These are phyloP conservation scores for Uloborus diversus DNA, from an alignment of 1,140 invertebrate species.

Conservation along the genomic window DNA sequence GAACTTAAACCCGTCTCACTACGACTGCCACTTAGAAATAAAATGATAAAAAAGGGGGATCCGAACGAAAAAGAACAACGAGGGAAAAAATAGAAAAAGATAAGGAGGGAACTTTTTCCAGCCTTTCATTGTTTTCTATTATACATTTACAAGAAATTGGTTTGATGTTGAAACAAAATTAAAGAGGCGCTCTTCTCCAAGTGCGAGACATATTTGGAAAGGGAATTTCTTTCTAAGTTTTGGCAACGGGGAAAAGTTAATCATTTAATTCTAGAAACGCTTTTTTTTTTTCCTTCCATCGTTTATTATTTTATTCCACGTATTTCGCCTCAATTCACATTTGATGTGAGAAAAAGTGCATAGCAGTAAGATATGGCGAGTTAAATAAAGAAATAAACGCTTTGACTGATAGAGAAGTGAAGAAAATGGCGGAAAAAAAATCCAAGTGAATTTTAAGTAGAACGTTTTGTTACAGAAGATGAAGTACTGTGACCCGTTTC, in stretches of 20 bases:
- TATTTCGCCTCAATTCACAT: conserved; percentile 23
- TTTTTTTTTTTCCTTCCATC: conserved; percentile 12
- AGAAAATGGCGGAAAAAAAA: too few species aligned
- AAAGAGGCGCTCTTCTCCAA: conserved; percentile 29
- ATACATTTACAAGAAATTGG: conserved; percentile 56
- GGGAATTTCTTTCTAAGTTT: conserved; percentile 28
- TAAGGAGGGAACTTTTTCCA: conserved; percentile 8
- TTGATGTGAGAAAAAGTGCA: conserved; percentile 39
- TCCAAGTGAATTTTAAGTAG: background rate
- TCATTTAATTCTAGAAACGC: conserved; percentile 51
- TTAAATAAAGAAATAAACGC: conserved; percentile 47
- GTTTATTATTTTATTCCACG: conserved; percentile 2
- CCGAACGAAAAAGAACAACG: background rate
- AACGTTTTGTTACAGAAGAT: background rate
- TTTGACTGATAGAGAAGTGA: background rate
- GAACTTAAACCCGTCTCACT: conserved; percentile 56
- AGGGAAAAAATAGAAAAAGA: background rate
- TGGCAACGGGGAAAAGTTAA: conserved; percentile 54
- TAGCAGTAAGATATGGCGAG: conserved; percentile 42
- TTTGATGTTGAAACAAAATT: conserved; percentile 57
- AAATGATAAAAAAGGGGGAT: conserved; percentile 17
- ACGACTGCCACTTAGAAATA: conserved; percentile 54
- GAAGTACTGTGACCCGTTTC: background rate
- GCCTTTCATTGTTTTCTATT: conserved; percentile 56
- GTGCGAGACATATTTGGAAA: conserved; percentile 44